Evolutionary conservation across 2,113 vertebrate species (phyloP), one percentile per base, ranked within the genome.

Genomic region (Hiodon alosoides): DNA sequence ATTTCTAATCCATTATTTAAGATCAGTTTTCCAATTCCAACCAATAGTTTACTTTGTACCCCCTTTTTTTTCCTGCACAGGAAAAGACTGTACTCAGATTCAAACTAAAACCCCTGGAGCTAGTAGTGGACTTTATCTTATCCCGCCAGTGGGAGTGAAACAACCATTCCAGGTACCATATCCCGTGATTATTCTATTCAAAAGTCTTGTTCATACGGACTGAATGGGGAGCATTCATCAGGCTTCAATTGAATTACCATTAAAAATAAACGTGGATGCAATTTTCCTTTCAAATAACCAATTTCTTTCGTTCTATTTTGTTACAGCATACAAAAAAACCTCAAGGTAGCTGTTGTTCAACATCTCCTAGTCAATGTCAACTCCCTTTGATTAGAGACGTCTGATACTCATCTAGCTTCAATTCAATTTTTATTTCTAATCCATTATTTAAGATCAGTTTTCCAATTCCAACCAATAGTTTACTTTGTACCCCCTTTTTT

Each of bases 1-100:
- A 14, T 14, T 51, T 68, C 52, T 68, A 51, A n/a, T 7, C 11
- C 66, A 1, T 52, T 47, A 52, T 68, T 68, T 68, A 31, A 31
- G 31, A 31, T 31, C 31, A 31, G 31, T 31, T 31, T 31, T 31
- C 31, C 31, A 31, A 31, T 31, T 31, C 31, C 31, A 31, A 31
- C 31, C 31, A 31, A 31, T 31, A 31, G 31, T 31, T 31, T 31
- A 1, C 31, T 31, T 31, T 31, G 31, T 31, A 31, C 31, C 31
- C 31, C 31, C 31, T 69, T 17, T 64, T 13, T 69, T 46, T 72
- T 16, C 31, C 31, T 31, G 31, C 31, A 31, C 31, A 84, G 85
- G 78, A 13, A 78, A 76, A 74, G 88, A 89, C 77, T 90, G 87
- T 68, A 75, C 82, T 48, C 72, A 85, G 53, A 87, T 90, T 31